Base-by-base conservation (phyloP, 2,113 vertebrate species). In the Corythornis vintsioides region DNA sequence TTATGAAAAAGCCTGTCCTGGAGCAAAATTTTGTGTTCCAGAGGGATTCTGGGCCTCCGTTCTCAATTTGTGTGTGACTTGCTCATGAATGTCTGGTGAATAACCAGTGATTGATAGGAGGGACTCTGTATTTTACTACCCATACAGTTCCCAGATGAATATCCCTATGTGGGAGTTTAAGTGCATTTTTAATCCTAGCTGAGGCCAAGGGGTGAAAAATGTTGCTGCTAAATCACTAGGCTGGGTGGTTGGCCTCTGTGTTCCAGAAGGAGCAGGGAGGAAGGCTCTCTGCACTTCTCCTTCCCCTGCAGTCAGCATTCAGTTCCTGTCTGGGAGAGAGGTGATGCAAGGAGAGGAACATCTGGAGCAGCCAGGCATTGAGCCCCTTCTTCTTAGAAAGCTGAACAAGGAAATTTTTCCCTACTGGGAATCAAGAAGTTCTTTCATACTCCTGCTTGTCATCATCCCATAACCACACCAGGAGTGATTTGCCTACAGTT, bases 341-440 rank as follows among this genome's bases (percentile, higher is more conserved):
- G 25, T 0, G 0, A 15, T 31, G 13, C 0, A 7, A 57, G 17
- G 25, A 80, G 19, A 19, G 12, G 47, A 77, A 53, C 52, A 77
- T 29, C 38, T 79, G 83, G n/a, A 73, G 38, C 29, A 65, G 56
- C 12, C 9, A 7, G 19, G 43, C 13, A 55, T 31, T 74, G 47
- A 61, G 24, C 24, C 35, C 29, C 2, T 52, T 17, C 8, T 61
- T 72, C 38, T 64, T 73, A 26, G 7, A 45, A 63, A 73, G 29
- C 3, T 57, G 42, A 33, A 17, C 20, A 10, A 66, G 7, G 25
- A 83, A 20, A 20, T 76, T 9, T 33, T 85, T 57, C 29, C 29
- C 18, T 79, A 6, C 13, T 65, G 35, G 28, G n/a, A 55, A 45
- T 69, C 35, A 70, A 33, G 43, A n/a, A 7, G 8, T 14, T 76